Base-by-base conservation (phyloP, 2,113 vertebrate genomes). In the Columbina picui region DNA sequence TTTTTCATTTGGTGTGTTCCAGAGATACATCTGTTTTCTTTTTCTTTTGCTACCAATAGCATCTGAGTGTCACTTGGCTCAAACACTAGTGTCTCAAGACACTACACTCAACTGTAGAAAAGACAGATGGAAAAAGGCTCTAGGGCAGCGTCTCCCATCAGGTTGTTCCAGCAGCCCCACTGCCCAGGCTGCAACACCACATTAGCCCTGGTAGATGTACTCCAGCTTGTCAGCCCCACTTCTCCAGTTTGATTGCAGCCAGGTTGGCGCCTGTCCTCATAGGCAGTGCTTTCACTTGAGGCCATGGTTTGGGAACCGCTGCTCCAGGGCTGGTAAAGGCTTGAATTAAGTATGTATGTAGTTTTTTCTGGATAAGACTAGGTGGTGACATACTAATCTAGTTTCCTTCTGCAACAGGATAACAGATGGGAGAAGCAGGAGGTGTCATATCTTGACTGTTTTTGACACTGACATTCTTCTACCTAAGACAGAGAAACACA, bases 381-480 rank as follows among this genome's bases (percentile, higher is more conserved):
- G 43, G 65, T 78, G 26, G 60, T 92, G 86, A 87, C 63, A 70
- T 41, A 95, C 86, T 92, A 92, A 83, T 93, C 91, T 81, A 81
- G 71, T 89, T 93, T 93, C 56, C 61, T 91, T 94, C 84, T 89
- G 64, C 13, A 69, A 56, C 43, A 82, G 60, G 32, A 10, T 78
- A 95, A 92, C 94, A 97, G 91, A 96, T 93, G 93, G 96, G 56
- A 94, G 60, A 95, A 93, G 59, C 91, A 94, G 91, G 39, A 97
- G 93, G 94, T 91, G 91, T 93, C 89, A 60, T 84, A 68, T 71
- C 86, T 94, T 81, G 36, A 63, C 76, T 77, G 73, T 1, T 90
- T 94, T 84, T 86, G 80, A 93, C 64, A 71, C 30, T 78, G 76
- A 89, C 43, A 92, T 75, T 87, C 55, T 67, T 90, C 89, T 68